These are phyloP conservation scores for Drosophila novamexicana DNA, from an alignment of 1,140 invertebrate genomes.

Conservation along the genomic window DNA sequence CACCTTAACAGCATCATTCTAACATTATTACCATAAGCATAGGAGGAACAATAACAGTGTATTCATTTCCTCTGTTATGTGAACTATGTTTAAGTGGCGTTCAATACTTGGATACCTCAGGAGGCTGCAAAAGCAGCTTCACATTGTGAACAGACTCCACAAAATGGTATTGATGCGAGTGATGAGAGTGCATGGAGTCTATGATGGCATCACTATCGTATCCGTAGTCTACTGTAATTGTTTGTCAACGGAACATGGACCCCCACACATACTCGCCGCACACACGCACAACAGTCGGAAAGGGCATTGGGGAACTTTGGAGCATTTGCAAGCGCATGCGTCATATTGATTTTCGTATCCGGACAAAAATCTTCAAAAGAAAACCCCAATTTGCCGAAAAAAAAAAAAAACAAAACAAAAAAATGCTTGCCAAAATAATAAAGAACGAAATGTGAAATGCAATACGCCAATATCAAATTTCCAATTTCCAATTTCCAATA, in stretches of 20 bases:
- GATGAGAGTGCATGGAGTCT: conserved; percentile 1
- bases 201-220: neutral
- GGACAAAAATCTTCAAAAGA: conserved; percentile 67
- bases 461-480: conserved; percentile 25
- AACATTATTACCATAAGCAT: neutral
- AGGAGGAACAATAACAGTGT: neutral
- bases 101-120: no score
- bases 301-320: conserved; percentile 5
- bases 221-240: conserved; percentile 14
- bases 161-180: neutral
- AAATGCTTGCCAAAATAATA: conserved; percentile 17
- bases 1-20: neutral
- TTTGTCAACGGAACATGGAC: conserved; percentile 20
- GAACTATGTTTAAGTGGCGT: neutral
- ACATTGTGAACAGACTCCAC: no score
- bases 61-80: neutral
- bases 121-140: no score
- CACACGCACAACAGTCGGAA: neutral
- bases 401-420: conserved; percentile 53
- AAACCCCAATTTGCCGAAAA: conserved; percentile 65
- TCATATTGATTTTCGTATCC: conserved; percentile 75
- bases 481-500: conserved; percentile 16
- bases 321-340: conserved; percentile 64
- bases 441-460: conserved; percentile 28
- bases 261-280: neutral